Evolutionary conservation across 2,113 vertebrate species (phyloP).

Genomic region (Anthoscopus minutus): DNA sequence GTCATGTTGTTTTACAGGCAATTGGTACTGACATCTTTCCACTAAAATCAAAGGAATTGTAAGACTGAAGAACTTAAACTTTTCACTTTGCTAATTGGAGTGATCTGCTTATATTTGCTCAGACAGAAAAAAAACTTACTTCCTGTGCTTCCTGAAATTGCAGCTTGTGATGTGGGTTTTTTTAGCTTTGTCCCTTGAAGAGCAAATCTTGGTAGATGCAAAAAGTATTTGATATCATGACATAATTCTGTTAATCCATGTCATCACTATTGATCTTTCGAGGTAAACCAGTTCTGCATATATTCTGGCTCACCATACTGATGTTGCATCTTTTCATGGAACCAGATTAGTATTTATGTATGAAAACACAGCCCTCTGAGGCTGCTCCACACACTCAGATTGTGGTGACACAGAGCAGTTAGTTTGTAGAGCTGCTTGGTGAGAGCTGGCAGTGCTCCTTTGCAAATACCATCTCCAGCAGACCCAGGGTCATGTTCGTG

Average conservation of each 20-base stretch:
- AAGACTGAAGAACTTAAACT: neutral
- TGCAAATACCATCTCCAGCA: slow-evolving; percentile 12
- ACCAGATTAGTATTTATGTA: neutral
- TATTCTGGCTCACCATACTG: neutral
- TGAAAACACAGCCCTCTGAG: neutral
- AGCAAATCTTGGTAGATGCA: neutral
- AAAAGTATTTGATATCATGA: neutral
- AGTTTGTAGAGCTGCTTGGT: neutral
- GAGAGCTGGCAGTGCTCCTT: slow-evolving; percentile 2
- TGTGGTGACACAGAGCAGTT: neutral
- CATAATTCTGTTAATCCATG: neutral
- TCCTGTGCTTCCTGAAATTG: neutral
- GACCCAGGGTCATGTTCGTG: neutral
- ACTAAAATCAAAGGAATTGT: neutral
- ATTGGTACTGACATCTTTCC: neutral
- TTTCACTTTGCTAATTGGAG: neutral
- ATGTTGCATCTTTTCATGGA: neutral
- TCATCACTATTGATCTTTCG: neutral
- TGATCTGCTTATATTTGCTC: neutral
- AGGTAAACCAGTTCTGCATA: neutral
- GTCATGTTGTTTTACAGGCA: neutral
- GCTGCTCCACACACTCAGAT: neutral
- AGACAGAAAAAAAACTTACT: neutral
- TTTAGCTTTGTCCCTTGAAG: neutral
- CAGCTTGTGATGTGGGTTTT: neutral